Evolutionary conservation across 1,140 invertebrate genomes (phyloP).

Genomic region (Harpegnathos saltator): DNA sequence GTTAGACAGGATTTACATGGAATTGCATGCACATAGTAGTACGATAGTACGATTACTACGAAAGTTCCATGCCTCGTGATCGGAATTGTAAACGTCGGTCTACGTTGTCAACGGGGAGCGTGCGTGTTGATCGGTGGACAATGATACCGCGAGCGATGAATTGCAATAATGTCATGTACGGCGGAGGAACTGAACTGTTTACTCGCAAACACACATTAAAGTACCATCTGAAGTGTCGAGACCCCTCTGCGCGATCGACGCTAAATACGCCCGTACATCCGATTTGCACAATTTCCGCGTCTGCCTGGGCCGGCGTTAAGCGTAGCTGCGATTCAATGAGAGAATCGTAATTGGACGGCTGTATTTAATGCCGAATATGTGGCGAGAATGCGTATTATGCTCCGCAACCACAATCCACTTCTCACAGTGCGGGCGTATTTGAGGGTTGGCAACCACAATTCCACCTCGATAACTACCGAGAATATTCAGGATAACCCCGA

Average conservation of each 20-base stretch:
- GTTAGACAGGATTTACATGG: slow-evolving; percentile 51
- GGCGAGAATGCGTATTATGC: slow-evolving; percentile 2
- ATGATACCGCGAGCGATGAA: slow-evolving; percentile 41
- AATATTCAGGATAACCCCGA: not conserved
- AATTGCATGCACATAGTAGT: slow-evolving; percentile 64
- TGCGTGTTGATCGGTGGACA: slow-evolving; percentile 51
- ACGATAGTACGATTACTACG: slow-evolving; percentile 58
- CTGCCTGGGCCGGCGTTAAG: not conserved
- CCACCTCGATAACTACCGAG: not conserved
- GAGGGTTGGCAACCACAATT: not conserved
- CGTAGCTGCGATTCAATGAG: not conserved
- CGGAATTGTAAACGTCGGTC: slow-evolving; percentile 25
- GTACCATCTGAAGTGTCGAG: not conserved
- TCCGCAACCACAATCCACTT: slow-evolving; percentile 17
- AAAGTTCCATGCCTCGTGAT: slow-evolving; percentile 66
- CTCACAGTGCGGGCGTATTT: not conserved
- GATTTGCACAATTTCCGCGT: not conserved
- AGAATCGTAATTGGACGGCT: not conserved
- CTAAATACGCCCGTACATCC: not conserved
- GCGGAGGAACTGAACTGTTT: slow-evolving; percentile 13
- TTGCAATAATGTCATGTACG: slow-evolving; percentile 36
- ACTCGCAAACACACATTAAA: slow-evolving; percentile 6
- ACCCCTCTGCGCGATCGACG: not conserved
- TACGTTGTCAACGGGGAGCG: slow-evolving; percentile 29
- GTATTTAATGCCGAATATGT: slow-evolving; percentile 11